Evolutionary conservation across 2,888 invertebrate species (phyloP), one percentile per base, ranked within the genome.

Genomic region (Ormyrus rosae): DNA sequence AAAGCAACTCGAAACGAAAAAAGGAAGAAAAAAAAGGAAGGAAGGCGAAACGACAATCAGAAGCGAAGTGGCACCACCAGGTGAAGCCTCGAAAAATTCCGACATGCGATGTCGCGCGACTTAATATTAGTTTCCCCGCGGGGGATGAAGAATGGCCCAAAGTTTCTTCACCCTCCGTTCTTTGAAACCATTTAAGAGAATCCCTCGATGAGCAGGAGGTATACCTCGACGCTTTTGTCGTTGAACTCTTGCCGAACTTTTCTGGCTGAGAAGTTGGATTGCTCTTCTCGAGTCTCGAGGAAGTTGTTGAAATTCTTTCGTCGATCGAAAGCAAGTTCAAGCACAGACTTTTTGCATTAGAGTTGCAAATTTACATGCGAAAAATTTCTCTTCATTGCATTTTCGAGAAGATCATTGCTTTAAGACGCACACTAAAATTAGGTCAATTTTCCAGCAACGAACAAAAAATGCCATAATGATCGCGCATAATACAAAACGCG

Each of bases 61-160:
- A 60, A 76, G 50, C 3, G 7, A 69, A 74, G 46, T 70, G 75
- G 70, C 70, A 75, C 53, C 48, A 48, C 74, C 75, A 70, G 64
- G 34, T 65, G 67, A 10, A 73, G 48, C 50, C 53, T 34, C 68
- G 11, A 72, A 45, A 75, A 53, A 77, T 64, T 48, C 70, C 70
- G 48, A 56, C 70, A 77, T 64, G 77, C 77, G 45, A 77, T 48
- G 63, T 77, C 50, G 64, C 68, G 68, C 34, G n/a, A 50, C 56
- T 13, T 77, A 58, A 67, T 58, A 73, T 64, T 9, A 64, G 34
- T 68, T 58, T 58, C 61, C 56, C 10, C 46, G 6, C 6, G 34
- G 34, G 34, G 53, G 34, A 55, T 13, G 67, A 13, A 34, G 6
- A 73, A 53, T 5, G 45, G 50, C 5, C 10, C 19, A 13, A 58